phyloP scores from a whole-genome alignment of 1,140 invertebrate species.

The Brachionus rubens region DNA sequence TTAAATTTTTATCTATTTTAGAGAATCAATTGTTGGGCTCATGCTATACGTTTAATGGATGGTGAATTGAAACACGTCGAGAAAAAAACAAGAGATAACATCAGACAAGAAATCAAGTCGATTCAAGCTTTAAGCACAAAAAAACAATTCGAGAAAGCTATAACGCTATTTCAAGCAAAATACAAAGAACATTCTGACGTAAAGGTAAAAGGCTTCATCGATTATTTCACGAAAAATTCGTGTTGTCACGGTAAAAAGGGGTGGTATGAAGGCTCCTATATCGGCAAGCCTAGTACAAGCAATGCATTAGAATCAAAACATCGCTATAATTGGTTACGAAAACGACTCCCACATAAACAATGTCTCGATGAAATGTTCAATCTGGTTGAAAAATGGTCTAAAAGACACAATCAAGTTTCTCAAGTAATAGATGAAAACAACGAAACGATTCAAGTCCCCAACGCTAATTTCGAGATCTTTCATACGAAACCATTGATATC shows the following conservation, averaged over 20 bases:
- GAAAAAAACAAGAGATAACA: neutral
- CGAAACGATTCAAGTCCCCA: neutral
- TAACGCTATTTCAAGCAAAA: neutral
- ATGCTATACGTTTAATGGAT: neutral
- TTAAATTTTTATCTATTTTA: neutral
- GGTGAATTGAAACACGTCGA: neutral
- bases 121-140: neutral
- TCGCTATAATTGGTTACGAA: neutral
- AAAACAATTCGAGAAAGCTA: neutral
- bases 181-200: neutral
- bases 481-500: neutral
- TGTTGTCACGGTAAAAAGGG: neutral
- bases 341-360: too few relatives aligned
- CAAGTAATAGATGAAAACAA: neutral
- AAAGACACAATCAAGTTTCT: neutral
- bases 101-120: too few relatives aligned
- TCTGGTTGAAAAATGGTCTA: neutral
- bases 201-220: neutral
- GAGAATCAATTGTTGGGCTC: conserved; percentile 1
- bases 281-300: neutral
- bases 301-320: neutral
- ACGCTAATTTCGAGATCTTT: neutral
- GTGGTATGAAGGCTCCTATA: neutral
- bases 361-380: neutral
- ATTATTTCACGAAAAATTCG: neutral